Evolutionary conservation across 2,113 vertebrate genomes (phyloP), one percentile per base, ranked within the genome.

Genomic region (Vulpes ferrilata): DNA sequence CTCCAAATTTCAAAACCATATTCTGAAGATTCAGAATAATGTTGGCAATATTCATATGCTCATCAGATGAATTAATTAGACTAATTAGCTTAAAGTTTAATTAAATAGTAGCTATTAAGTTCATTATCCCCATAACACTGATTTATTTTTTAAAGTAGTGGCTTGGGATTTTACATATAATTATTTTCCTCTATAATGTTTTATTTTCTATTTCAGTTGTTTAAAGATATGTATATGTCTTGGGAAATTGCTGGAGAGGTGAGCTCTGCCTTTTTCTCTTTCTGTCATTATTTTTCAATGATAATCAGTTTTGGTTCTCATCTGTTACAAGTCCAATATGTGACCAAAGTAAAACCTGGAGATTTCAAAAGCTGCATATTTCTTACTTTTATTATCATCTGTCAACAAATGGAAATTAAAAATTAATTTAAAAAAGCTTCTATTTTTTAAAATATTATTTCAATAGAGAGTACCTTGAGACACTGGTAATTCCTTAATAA

Each of bases 91-190:
- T 92, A 76, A 93, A 78, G 15, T 95, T 97, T 97, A 96, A 97
- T 98, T 98, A 98, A 98, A 95, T 81, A 95, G 90, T 94, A 97
- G 53, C 20, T 91, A 95, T 94, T 96, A 96, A 96, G 74, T 94
- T 98, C 87, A 96, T 98, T 98, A 97, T 93, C 69, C 20, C 32
- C 62, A 60, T 59, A 93, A 76, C 43, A 78, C 35, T 73, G n/a
- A 94, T 94, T 95, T 91, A 78, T 81, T 91, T 96, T 95, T 89
- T 87, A 27, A 90, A 80, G 84, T 32, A 79, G 43, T 76, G 38
- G 23, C 48, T 89, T 96, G 87, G 79, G 88, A 80, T 89, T 93
- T 69, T 95, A 91, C 19, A 59, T 43, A 23, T 69, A 57, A 93
- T 89, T 89, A 48, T 81, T 88, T 94, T 16, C 48, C 38, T 79